Percentiles rank a stretch among this genome's conserved stretches.
Evolutionary conservation across 2,888 invertebrate genomes (phyloP).

Genomic region (Dendrolimus houi): DNA sequence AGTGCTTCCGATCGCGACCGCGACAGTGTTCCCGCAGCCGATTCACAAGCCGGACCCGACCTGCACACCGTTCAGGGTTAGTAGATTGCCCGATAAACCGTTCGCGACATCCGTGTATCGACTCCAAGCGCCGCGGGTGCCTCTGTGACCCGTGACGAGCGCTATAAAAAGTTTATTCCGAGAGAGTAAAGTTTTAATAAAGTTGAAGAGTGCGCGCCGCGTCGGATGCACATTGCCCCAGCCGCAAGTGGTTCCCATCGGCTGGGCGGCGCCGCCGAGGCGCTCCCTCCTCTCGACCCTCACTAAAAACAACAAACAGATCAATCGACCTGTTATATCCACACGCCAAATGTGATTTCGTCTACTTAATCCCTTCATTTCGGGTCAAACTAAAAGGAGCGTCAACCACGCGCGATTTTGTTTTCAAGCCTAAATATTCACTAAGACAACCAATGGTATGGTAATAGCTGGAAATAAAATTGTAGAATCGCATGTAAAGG

Average conservation of each 20-base stretch:
- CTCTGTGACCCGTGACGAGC: slow-evolving; percentile 45
- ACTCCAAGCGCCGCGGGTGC: slow-evolving; percentile 23
- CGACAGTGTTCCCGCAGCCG: slow-evolving; percentile 67
- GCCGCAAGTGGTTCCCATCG: slow-evolving; percentile 62
- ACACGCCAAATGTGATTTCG: slow-evolving; percentile 35
- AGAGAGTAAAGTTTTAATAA: slow-evolving; percentile 58
- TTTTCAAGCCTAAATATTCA: slow-evolving; percentile 61
- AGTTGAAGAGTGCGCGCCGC: slow-evolving; percentile 60
- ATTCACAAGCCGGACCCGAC: slow-evolving; percentile 64
- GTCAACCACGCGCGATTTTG: slow-evolving; percentile 49
- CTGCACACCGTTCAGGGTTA: slow-evolving; percentile 70
- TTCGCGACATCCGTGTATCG: slow-evolving; percentile 26
- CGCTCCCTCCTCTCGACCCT: slow-evolving; percentile 58
- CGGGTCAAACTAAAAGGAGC: slow-evolving; percentile 30
- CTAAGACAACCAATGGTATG: slow-evolving; percentile 61
- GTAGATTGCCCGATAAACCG: slow-evolving; percentile 35
- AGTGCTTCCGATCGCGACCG: slow-evolving; percentile 70
- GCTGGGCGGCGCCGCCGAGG: slow-evolving; percentile 63
- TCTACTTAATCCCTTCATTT: neutral
- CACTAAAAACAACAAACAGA: slow-evolving; percentile 72
- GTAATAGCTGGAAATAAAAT: slow-evolving; percentile 68
- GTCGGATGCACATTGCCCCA: slow-evolving; percentile 62
- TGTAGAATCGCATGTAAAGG: slow-evolving; percentile 69
- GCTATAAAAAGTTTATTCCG: slow-evolving; percentile 62
- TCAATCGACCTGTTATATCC: slow-evolving; percentile 61